These are phyloP conservation scores for Empidonax traillii DNA, from an alignment of 2,113 vertebrate species.

Conservation along the genomic window DNA sequence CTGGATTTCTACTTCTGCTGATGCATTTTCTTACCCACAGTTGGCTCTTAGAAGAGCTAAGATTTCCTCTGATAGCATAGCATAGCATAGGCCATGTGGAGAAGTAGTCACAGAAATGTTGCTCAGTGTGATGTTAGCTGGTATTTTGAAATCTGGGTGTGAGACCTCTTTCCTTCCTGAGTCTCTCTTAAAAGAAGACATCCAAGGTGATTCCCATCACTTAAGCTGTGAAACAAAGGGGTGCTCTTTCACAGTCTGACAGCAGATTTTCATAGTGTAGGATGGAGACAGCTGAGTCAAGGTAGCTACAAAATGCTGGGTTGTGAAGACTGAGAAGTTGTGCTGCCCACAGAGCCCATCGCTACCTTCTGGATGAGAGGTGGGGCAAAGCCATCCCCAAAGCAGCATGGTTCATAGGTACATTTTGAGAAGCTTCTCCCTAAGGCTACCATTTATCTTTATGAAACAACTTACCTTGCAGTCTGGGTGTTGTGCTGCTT, in stretches of 20 bases:
- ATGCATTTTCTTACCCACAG: background rate
- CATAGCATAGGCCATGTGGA: background rate
- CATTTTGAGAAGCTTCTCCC: background rate
- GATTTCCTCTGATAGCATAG: background rate
- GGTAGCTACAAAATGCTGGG: fast-evolving
- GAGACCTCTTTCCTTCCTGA: background rate
- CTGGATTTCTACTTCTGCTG: background rate
- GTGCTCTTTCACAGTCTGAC: background rate
- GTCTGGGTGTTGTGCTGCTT: background rate
- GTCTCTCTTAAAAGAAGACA: background rate
- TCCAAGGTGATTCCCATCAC: background rate
- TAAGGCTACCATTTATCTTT: background rate
- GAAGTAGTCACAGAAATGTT: background rate
- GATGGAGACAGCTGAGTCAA: fast-evolving
- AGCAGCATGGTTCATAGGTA: background rate
- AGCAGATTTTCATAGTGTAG: background rate
- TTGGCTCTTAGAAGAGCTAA: background rate
- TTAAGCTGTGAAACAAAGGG: background rate
- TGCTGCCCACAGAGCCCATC: background rate
- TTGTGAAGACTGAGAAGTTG: background rate
- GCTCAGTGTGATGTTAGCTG: background rate
- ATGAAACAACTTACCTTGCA: background rate
- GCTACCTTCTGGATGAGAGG: background rate
- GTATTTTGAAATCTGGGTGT: background rate
- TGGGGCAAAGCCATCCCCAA: background rate